Percentiles rank a stretch among this genome's conserved stretches.
Evolutionary conservation across 2,888 invertebrate genomes (phyloP).

Genomic region (Barypeithes pellucidus): DNA sequence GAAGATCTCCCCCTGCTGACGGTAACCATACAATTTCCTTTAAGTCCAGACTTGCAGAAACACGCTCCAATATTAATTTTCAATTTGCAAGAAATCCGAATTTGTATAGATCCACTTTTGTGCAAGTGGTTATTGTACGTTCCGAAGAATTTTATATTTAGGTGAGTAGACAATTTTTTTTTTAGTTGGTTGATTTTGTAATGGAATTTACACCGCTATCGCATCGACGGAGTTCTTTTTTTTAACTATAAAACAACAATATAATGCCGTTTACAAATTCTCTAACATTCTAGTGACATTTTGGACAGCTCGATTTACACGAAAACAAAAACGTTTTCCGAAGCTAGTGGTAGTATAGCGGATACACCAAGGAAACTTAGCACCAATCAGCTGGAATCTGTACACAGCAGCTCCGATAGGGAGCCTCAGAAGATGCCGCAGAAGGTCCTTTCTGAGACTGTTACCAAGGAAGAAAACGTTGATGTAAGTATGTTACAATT

Average conservation of each 20-base stretch:
- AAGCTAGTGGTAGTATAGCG: slow-evolving; percentile 62
- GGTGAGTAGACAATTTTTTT: slow-evolving; percentile 45
- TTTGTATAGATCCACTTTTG: slow-evolving; percentile 78
- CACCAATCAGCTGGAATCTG: slow-evolving; percentile 69
- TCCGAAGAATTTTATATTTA: slow-evolving; percentile 59
- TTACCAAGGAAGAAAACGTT: slow-evolving; percentile 59
- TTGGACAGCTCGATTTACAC: slow-evolving; percentile 24
- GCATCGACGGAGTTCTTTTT: too few species aligned
- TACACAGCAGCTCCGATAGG: slow-evolving; percentile 73
- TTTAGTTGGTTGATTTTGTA: too few species aligned
- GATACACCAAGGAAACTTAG: slow-evolving; percentile 70
- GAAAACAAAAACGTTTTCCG: slow-evolving; percentile 60
- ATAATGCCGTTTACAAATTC: not conserved
- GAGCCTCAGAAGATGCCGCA: slow-evolving; percentile 61
- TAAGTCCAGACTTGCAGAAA: slow-evolving; percentile 67
- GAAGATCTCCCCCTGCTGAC: slow-evolving; percentile 68
- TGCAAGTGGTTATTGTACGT: slow-evolving; percentile 78
- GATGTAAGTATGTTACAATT: slow-evolving; percentile 59
- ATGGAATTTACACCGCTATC: too few species aligned
- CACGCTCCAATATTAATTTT: slow-evolving; percentile 73
- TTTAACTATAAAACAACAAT: too few species aligned
- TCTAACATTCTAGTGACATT: slow-evolving; percentile 21
- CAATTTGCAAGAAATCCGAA: slow-evolving; percentile 72
- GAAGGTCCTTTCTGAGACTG: slow-evolving; percentile 52
- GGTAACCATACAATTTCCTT: slow-evolving; percentile 70